Evolutionary conservation across 2,113 vertebrate genomes (phyloP), one percentile per base, ranked within the genome.

Genomic region (Callionymus lyra): DNA sequence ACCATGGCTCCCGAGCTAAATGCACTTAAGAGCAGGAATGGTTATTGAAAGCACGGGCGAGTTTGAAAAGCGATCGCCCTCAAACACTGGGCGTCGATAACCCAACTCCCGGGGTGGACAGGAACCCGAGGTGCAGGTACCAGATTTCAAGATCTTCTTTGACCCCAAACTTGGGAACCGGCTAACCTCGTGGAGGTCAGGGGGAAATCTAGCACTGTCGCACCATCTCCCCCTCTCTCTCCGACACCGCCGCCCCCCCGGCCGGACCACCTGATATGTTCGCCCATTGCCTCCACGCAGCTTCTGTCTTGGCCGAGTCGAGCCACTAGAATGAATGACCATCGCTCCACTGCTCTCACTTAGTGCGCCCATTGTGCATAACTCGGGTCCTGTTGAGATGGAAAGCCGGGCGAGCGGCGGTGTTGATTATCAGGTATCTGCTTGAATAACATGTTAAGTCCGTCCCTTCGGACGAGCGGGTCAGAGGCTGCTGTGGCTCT

Each of bases 151-250:
- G 69, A 67, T 71, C 58, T 59, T 47, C 45, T 21, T 47, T 80
- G 79, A 85, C 80, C 84, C 81, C 64, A 72, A 27, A 84, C 83
- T 82, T 85, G 79, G 84, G 83, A 86, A 85, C 81, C 50, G 53
- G 59, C 82, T 81, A 79, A 86, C 84, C 82, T 55, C 56, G 41
- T 58, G 56, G 74, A 80, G 57, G 79, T 69, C 63, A 74, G 60
- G 51, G 60, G 59, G 79, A 84, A 84, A 77, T 72, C 61, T 46
- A 73, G 75, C 68, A 76, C 77, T 54, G 51, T 44, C 59, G 49
- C 69, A 45, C 62, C 35, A 49, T 64, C 66, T 55, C n/a, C n/a
- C n/a, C n/a, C n/a, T n/a, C n/a, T n/a, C n/a, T n/a, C n/a, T n/a
- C n/a, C n/a, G n/a, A n/a, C n/a, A n/a, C 55, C 37, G 14, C 63